Evolutionary conservation across 1,140 invertebrate species (phyloP).

Genomic region (Drosophila lacteicornis): DNA sequence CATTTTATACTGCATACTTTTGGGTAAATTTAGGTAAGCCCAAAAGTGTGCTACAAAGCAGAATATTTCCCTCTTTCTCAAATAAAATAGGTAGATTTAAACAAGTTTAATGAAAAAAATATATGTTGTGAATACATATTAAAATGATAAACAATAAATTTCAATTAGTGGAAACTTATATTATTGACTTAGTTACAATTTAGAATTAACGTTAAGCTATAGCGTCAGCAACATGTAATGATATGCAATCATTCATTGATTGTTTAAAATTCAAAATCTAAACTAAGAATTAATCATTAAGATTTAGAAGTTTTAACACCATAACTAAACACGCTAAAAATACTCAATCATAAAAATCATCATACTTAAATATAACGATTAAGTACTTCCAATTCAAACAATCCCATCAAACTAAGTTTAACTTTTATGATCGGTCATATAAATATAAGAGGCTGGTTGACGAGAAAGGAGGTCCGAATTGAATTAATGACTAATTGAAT

Average conservation of each 20-base stretch:
- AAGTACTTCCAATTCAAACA: background rate
- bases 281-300: too few relatives aligned
- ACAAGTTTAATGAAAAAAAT: background rate
- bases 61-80: too few relatives aligned
- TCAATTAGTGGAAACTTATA: too few relatives aligned
- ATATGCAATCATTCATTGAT: too few relatives aligned
- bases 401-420: slow-evolving; percentile 9
- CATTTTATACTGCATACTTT: slow-evolving; percentile 7
- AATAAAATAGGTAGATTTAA: too few relatives aligned
- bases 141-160: too few relatives aligned
- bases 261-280: too few relatives aligned
- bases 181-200: too few relatives aligned
- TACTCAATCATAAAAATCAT: background rate
- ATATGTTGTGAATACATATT: background rate
- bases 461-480: slow-evolving; percentile 26
- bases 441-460: background rate
- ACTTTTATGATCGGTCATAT: slow-evolving; percentile 13
- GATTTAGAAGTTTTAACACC: too few relatives aligned
- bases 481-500: slow-evolving; percentile 47
- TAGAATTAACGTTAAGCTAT: too few relatives aligned
- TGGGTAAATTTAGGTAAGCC: background rate
- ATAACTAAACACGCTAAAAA: background rate
- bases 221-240: too few relatives aligned
- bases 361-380: background rate
- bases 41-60: background rate